phyloP scores from a whole-genome alignment of 2,888 invertebrate species.

The Phyllotreta cruciferae region DNA sequence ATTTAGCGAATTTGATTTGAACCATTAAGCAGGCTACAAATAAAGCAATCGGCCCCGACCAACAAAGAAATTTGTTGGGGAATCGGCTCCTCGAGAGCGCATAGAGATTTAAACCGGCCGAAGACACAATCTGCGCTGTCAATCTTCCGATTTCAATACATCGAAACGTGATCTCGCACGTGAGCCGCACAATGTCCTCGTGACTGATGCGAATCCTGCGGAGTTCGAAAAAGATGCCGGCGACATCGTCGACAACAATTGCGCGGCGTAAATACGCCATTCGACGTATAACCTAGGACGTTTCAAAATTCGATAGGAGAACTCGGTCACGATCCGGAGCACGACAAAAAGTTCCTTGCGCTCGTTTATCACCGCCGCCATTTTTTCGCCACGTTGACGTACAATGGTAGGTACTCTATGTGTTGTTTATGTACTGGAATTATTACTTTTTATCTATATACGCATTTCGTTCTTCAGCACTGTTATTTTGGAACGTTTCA shows the following conservation, averaged over 20 bases:
- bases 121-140: slow-evolving; percentile 53
- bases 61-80: no score
- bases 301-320: slow-evolving; percentile 27
- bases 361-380: slow-evolving; percentile 3
- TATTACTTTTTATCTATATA: slow-evolving; percentile 1
- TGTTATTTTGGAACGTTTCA: no score
- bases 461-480: not conserved
- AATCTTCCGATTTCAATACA: slow-evolving; percentile 49
- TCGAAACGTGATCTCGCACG: slow-evolving; percentile 53
- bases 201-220: slow-evolving; percentile 46
- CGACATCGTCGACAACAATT: slow-evolving; percentile 28
- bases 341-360: slow-evolving; percentile 11
- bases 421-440: not conserved
- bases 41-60: no score
- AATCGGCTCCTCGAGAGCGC: slow-evolving; percentile 30
- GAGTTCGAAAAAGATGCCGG: slow-evolving; percentile 29
- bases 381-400: slow-evolving; percentile 7
- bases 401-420: not conserved
- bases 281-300: slow-evolving; percentile 18
- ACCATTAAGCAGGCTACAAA: no score
- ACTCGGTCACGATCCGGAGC: slow-evolving; percentile 27
- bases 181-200: slow-evolving; percentile 51
- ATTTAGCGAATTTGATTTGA: no score
- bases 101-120: slow-evolving; percentile 48
- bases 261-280: slow-evolving; percentile 31